Evolutionary conservation across 2,797 vertebrate species (phyloP).

Genomic region (Periophthalmus magnuspinnatus): DNA sequence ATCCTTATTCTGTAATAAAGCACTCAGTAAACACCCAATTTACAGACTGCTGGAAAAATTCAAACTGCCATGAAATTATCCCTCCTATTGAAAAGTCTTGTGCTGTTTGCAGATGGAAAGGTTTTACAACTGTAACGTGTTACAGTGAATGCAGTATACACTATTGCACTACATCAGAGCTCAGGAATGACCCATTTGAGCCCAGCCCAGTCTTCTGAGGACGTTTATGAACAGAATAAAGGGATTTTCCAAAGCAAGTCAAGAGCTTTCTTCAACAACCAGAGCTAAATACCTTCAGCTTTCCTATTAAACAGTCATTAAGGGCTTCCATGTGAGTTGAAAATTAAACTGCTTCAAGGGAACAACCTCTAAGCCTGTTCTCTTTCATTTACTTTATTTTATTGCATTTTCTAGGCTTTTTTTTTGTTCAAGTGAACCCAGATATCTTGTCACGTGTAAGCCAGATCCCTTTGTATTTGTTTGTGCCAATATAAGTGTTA

Average conservation of each 20-base stretch:
- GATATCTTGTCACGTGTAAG: neutral
- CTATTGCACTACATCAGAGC: constrained; percentile 7
- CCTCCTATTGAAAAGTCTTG: neutral
- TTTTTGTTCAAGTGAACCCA: neutral
- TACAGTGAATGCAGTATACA: neutral
- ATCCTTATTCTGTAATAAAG: neutral
- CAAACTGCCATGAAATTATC: neutral
- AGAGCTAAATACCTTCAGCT: neutral
- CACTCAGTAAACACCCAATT: neutral
- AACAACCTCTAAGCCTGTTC: neutral
- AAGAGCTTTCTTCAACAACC: constrained; percentile 1
- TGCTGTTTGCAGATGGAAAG: constrained; percentile 5
- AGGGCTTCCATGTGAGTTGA: neutral
- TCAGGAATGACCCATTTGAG: constrained; percentile 8
- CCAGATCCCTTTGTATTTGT: neutral
- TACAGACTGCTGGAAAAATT: neutral
- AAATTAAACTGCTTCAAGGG: neutral
- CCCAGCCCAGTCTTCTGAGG: constrained; percentile 12
- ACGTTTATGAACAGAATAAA: constrained; percentile 6
- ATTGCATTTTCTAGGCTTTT: neutral
- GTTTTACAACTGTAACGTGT: neutral
- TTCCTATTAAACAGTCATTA: constrained; percentile 1
- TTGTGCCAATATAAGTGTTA: too few species aligned
- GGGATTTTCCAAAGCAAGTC: constrained; percentile 9
- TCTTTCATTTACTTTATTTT: neutral